Evolutionary conservation across 2,797 vertebrate genomes (phyloP).

Genomic region (Phrynocephalus guinanensis): DNA sequence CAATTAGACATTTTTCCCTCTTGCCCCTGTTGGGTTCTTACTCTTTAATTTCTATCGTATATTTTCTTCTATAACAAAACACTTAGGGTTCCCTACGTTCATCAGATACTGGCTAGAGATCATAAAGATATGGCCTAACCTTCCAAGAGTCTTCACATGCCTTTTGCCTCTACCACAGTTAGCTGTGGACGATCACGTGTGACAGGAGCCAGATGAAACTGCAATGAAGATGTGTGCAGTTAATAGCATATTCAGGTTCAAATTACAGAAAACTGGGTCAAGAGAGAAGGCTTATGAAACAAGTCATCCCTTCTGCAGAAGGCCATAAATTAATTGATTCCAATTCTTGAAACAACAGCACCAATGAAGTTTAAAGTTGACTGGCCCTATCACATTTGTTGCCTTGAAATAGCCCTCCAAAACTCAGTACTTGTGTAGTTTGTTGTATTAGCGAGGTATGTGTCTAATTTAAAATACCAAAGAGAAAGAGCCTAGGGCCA

Average conservation of each 20-base stretch:
- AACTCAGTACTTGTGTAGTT: conserved; percentile 65
- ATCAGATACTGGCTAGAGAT: background rate
- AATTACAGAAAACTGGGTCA: conserved; percentile 15
- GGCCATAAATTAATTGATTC: conserved; percentile 65
- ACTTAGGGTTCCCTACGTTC: no score
- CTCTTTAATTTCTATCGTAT: no score
- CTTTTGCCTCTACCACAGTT: fast-evolving
- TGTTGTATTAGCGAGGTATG: conserved; percentile 61
- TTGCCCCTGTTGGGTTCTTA: no score
- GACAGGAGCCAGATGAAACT: fast-evolving
- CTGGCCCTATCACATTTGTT: conserved; percentile 60
- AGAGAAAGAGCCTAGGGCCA: conserved; percentile 65
- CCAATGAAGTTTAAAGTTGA: conserved; percentile 2
- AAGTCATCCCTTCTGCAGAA: conserved; percentile 60
- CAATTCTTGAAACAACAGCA: conserved; percentile 49
- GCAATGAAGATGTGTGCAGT: fast-evolving
- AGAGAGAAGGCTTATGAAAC: conserved; percentile 41
- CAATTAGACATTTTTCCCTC: no score
- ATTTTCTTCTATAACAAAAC: no score
- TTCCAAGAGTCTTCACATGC: background rate
- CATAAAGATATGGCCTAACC: background rate
- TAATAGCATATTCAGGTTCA: conserved; percentile 4
- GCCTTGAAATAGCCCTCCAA: conserved; percentile 66
- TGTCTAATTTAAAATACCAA: conserved; percentile 67
- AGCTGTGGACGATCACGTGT: background rate